Percentiles rank a stretch among this genome's conserved stretches.
These are phyloP conservation scores for Venustaconcha ellipsiformis DNA, from an alignment of 1,140 invertebrate species.

Conservation along the genomic window DNA sequence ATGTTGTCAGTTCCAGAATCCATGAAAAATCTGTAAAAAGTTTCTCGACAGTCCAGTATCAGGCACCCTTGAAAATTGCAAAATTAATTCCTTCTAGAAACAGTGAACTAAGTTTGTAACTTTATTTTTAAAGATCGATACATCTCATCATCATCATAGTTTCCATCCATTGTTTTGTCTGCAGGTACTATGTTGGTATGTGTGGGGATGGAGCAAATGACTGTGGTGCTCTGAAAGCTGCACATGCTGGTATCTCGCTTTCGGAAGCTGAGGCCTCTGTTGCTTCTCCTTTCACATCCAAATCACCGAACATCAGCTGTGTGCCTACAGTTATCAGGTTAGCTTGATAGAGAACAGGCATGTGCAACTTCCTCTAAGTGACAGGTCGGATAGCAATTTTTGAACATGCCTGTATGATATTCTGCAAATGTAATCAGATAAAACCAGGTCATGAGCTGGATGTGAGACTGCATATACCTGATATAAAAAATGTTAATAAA, in stretches of 20 bases:
- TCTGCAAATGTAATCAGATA: background rate
- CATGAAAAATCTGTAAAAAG: too few species aligned
- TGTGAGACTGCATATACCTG: background rate
- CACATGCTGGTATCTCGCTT: conserved; percentile 94
- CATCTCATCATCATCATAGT: too few species aligned
- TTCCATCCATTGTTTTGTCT: conserved; percentile 7
- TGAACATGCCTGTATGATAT: too few species aligned
- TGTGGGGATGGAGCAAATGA: conserved; percentile 98
- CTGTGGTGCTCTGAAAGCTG: conserved; percentile 89
- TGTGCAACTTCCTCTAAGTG: too few species aligned
- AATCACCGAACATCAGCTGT: conserved; percentile 88
- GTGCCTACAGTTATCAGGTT: conserved; percentile 84
- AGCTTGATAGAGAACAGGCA: background rate
- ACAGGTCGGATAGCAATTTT: too few species aligned
- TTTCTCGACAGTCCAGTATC: too few species aligned
- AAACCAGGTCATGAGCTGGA: background rate
- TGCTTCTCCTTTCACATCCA: conserved; percentile 96
- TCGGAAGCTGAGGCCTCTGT: conserved; percentile 97
- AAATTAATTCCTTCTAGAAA: too few species aligned
- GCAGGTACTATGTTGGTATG: conserved; percentile 86
- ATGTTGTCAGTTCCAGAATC: too few species aligned
- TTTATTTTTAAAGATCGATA: too few species aligned
- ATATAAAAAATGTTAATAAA: background rate
- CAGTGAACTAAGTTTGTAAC: too few species aligned
- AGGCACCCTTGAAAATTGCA: too few species aligned